Evolutionary conservation across 2,888 invertebrate species (phyloP).

Genomic region (Carcina quercana): DNA sequence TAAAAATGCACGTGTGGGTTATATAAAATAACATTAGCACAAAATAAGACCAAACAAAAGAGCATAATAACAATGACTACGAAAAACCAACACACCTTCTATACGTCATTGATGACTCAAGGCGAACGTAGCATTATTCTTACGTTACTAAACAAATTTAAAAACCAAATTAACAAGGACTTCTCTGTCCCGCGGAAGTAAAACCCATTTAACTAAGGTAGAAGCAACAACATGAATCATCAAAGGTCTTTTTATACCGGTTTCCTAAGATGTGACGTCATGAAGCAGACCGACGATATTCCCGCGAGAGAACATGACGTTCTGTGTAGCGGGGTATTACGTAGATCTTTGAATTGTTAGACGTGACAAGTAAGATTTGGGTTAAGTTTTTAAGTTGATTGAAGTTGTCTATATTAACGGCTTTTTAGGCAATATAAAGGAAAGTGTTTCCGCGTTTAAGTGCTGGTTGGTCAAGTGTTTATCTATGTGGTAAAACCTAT

Average conservation of each 20-base stretch:
- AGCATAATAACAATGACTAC: constrained; percentile 1
- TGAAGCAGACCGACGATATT: background rate
- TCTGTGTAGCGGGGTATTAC: background rate
- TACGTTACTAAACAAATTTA: background rate
- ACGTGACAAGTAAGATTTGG: no score
- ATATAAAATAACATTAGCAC: no score
- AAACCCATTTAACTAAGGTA: no score
- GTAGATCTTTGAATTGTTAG: background rate
- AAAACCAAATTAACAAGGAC: background rate
- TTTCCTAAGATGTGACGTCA: background rate
- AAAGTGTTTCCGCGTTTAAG: no score
- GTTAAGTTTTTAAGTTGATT: no score
- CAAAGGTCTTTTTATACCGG: background rate
- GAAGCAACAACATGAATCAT: background rate
- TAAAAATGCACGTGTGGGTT: no score
- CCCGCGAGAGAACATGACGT: background rate
- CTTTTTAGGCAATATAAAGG: no score
- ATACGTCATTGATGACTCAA: constrained; percentile 3
- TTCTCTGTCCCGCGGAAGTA: background rate
- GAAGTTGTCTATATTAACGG: no score
- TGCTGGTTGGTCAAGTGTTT: no score
- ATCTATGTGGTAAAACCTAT: no score
- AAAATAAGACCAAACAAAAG: no score
- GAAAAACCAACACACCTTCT: constrained; percentile 6
- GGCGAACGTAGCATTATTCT: background rate